Percentiles rank a stretch among this genome's conserved stretches.
Evolutionary conservation across 2,797 vertebrate genomes (phyloP).

Genomic region (Gambelia wislizenii): DNA sequence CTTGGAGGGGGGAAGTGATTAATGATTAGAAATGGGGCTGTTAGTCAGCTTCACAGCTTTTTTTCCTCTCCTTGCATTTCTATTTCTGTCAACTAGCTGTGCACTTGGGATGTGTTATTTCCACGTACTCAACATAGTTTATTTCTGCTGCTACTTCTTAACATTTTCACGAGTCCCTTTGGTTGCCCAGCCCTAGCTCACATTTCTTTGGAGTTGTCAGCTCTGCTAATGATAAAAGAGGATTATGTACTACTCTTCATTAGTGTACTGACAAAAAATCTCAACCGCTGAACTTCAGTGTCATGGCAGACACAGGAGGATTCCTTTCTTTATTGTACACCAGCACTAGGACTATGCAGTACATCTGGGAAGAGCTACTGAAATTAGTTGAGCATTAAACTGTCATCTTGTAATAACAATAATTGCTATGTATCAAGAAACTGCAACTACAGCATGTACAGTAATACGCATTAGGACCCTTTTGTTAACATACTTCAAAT

Average conservation of each 20-base stretch:
- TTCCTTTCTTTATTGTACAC: slow-evolving; percentile 38
- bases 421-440: slow-evolving; percentile 40
- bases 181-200: slow-evolving; percentile 30
- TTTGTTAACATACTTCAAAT: slow-evolving; percentile 27
- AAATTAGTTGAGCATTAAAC: slow-evolving; percentile 54
- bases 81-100: slow-evolving; percentile 60
- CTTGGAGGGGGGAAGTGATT: slow-evolving; percentile 68
- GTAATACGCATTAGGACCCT: slow-evolving; percentile 26
- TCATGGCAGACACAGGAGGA: slow-evolving; percentile 20
- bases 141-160: slow-evolving; percentile 63
- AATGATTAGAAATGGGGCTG: slow-evolving; percentile 71
- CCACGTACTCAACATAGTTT: slow-evolving; percentile 53
- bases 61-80: slow-evolving; percentile 60
- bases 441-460: neutral
- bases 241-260: slow-evolving; percentile 51
- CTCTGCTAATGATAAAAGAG: slow-evolving; percentile 46
- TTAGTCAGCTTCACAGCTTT: slow-evolving; percentile 61
- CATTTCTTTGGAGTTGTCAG: slow-evolving; percentile 54
- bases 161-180: slow-evolving; percentile 57
- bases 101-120: slow-evolving; percentile 69
- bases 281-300: slow-evolving; percentile 39
- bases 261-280: slow-evolving; percentile 50
- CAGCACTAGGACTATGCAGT: slow-evolving; percentile 15
- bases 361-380: slow-evolving; percentile 60
- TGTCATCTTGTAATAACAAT: slow-evolving; percentile 42